phyloP scores from a whole-genome alignment of 2,888 invertebrate genomes.

The Deroplatys truncata region DNA sequence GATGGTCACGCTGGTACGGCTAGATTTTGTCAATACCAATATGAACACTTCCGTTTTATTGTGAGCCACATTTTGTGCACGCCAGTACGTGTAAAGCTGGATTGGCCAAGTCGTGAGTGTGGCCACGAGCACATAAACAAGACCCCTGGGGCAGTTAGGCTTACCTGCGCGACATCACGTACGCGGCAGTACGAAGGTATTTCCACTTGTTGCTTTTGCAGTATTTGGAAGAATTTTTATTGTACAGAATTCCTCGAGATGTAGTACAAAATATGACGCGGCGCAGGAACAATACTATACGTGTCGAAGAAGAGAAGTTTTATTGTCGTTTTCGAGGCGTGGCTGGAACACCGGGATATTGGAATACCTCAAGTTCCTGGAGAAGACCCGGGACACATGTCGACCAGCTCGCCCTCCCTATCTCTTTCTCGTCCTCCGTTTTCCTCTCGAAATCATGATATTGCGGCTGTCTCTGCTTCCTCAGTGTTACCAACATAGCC shows the following conservation, averaged over 20 bases:
- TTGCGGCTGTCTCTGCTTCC: neutral
- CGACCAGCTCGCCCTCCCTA: neutral
- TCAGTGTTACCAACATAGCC: no score
- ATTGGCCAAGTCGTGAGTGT: no score
- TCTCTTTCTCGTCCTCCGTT: neutral
- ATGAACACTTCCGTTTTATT: no score
- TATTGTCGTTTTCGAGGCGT: neutral
- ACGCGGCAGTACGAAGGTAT: neutral
- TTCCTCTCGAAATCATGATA: neutral
- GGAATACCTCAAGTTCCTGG: slow-evolving; percentile 24
- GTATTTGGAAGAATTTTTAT: neutral
- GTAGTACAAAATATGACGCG: neutral
- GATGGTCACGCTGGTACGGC: no score
- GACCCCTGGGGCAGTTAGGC: neutral
- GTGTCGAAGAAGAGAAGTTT: neutral
- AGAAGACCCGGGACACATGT: neutral
- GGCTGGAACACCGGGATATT: slow-evolving; percentile 8
- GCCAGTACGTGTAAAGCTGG: no score
- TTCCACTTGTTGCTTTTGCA: neutral
- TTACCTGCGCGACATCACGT: neutral
- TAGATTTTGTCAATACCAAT: no score
- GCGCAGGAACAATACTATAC: neutral
- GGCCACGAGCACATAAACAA: neutral
- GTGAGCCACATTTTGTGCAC: no score
- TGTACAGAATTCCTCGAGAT: neutral